phyloP scores from a whole-genome alignment of 2,113 vertebrate genomes.

The Maylandia zebra region DNA sequence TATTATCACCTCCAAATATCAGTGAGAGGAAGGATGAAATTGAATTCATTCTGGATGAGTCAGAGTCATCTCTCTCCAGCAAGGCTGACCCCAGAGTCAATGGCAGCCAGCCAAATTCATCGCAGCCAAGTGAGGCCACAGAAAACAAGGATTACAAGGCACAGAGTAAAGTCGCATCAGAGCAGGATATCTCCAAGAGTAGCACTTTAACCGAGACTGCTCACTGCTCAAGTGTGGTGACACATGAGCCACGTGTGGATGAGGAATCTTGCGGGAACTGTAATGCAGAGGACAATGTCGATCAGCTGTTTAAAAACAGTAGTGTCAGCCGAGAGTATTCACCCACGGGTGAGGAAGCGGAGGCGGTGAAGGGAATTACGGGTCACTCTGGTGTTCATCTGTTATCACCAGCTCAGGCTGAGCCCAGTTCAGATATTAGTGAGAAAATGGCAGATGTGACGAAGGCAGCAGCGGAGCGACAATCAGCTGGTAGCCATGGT shows the following conservation, averaged over 20 bases:
- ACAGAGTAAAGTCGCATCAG: constrained; percentile 22
- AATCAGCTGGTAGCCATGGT: neutral
- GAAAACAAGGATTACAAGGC: constrained; percentile 30
- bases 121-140: constrained; percentile 23
- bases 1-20: constrained; percentile 62
- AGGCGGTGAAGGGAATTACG: constrained; percentile 15
- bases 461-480: neutral
- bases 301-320: constrained; percentile 9
- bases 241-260: constrained; percentile 10
- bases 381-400: constrained; percentile 8
- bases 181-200: constrained; percentile 8
- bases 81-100: constrained; percentile 32
- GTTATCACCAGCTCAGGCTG: constrained; percentile 1
- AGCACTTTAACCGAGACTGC: constrained; percentile 27
- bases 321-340: neutral
- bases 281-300: neutral
- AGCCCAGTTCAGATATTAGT: neutral
- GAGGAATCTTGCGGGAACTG: constrained; percentile 23
- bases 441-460: neutral
- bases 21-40: constrained; percentile 54
- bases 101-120: constrained; percentile 45
- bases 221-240: constrained; percentile 17
- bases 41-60: constrained; percentile 57
- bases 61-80: constrained; percentile 41
- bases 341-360: neutral